These are phyloP conservation scores for Athene noctua DNA, from an alignment of 2,113 vertebrate species.

Conservation along the genomic window DNA sequence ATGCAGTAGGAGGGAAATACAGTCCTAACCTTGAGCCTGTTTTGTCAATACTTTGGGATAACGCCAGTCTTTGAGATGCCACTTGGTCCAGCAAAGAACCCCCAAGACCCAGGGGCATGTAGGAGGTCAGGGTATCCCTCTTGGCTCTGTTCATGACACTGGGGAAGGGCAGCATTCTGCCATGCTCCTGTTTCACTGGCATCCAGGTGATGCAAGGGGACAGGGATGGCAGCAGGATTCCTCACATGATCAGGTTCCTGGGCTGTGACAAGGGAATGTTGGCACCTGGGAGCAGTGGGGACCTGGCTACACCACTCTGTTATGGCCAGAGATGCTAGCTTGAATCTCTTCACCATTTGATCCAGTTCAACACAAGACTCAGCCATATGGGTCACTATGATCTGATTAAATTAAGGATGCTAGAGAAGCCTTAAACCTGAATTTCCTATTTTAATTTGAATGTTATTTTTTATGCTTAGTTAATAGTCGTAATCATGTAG, in stretches of 20 bases:
- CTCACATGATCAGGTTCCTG: fast-evolving
- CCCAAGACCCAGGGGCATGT: background rate
- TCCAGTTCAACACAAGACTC: conserved; percentile 22
- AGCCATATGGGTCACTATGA: conserved; percentile 52
- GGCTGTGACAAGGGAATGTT: background rate
- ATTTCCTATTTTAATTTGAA: conserved; percentile 60
- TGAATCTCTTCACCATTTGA: background rate
- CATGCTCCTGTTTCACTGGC: background rate
- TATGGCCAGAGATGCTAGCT: background rate
- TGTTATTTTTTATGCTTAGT: conserved; percentile 57
- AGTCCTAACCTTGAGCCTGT: background rate
- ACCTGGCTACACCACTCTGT: background rate
- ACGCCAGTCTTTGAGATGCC: background rate
- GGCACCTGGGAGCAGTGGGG: background rate
- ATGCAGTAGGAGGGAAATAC: background rate
- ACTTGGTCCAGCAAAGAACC: background rate
- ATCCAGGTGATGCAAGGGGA: too few relatives aligned
- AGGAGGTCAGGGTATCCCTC: background rate
- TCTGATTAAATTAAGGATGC: conserved; percentile 57
- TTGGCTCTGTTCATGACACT: background rate
- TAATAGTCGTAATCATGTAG: conserved; percentile 68
- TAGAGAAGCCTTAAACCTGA: conserved; percentile 57
- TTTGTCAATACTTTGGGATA: background rate
- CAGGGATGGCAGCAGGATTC: background rate
- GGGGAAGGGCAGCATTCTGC: background rate